A percentile compares a stretch with the other conserved stretches of the same genome.
Evolutionary conservation across 2,113 vertebrate genomes (phyloP).

Genomic region (Bubalus kerabau): DNA sequence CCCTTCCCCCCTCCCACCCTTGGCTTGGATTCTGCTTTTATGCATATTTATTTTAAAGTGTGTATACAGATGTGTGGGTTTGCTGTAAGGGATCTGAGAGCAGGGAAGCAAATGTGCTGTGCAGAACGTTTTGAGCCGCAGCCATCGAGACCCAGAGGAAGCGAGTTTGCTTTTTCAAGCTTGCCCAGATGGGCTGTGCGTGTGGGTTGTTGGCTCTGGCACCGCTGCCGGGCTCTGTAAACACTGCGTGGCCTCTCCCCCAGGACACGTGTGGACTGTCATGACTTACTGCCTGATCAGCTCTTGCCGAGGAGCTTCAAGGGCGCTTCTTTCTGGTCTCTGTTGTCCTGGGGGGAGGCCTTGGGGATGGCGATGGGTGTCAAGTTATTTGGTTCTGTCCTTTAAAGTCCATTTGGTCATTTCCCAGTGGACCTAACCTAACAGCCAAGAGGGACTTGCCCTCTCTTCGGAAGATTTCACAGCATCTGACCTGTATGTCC

Average conservation of each 20-base stretch:
- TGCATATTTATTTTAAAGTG: constrained; percentile 55
- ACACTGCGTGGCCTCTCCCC: constrained; percentile 18
- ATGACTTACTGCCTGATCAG: constrained; percentile 54
- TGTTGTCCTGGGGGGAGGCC: neutral
- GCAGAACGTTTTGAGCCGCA: constrained; percentile 38
- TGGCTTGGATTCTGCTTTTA: neutral
- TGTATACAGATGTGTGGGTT: constrained; percentile 65
- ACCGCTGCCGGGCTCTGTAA: constrained; percentile 30
- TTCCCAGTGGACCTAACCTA: neutral
- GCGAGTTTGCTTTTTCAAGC: constrained; percentile 53
- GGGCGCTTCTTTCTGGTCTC: neutral
- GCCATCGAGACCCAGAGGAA: constrained; percentile 36
- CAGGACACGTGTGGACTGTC: constrained; percentile 42
- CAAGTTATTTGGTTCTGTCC: neutral
- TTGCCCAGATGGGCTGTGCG: constrained; percentile 38
- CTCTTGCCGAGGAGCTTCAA: neutral
- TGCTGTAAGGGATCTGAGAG: constrained; percentile 29
- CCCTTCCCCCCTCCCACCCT: neutral
- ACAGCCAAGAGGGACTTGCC: neutral
- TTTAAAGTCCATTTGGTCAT: neutral
- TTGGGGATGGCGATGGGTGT: neutral
- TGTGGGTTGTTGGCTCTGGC: constrained; percentile 48
- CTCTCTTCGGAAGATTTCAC: neutral
- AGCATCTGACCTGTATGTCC: neutral
- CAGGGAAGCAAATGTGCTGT: constrained; percentile 21